Conservation (phyloP, 2,797 vertebrate genomes). For the Tamandua tetradactyla region DNA sequence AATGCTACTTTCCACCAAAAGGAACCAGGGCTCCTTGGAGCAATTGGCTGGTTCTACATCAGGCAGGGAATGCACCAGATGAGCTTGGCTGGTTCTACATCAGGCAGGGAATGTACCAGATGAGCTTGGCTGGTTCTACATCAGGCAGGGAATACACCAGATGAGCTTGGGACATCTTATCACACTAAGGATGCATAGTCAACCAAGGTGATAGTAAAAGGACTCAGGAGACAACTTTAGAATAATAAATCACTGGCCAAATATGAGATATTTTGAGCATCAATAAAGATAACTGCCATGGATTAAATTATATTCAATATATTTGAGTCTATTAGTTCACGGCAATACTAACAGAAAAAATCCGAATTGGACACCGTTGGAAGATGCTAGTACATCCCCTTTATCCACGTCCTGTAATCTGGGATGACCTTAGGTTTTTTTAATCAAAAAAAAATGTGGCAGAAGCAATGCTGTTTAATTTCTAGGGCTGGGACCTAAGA, state of each 20-base stretch:
- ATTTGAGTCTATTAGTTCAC: background rate
- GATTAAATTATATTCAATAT: background rate
- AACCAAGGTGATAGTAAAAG: background rate
- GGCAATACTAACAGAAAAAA: background rate
- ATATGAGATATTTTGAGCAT: background rate
- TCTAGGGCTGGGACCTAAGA: background rate
- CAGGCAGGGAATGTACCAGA: background rate
- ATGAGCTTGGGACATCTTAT: background rate
- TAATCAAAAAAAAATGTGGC: too few relatives aligned
- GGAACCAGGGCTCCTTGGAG: background rate
- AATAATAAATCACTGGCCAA: background rate
- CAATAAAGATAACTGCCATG: background rate
- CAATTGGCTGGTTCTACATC: background rate
- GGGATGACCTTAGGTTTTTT: background rate
- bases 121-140: background rate
- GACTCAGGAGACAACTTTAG: background rate
- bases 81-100: background rate
- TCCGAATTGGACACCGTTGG: background rate
- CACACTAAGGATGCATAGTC: background rate
- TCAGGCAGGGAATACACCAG: background rate
- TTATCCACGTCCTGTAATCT: too few relatives aligned
- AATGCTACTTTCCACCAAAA: background rate
- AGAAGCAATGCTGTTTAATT: background rate
- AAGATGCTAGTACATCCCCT: background rate
- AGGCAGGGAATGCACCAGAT: background rate